A percentile compares a stretch with the other conserved stretches of the same genome.
Evolutionary conservation across 2,797 vertebrate species (phyloP).

Genomic region (Syngnathus acus): DNA sequence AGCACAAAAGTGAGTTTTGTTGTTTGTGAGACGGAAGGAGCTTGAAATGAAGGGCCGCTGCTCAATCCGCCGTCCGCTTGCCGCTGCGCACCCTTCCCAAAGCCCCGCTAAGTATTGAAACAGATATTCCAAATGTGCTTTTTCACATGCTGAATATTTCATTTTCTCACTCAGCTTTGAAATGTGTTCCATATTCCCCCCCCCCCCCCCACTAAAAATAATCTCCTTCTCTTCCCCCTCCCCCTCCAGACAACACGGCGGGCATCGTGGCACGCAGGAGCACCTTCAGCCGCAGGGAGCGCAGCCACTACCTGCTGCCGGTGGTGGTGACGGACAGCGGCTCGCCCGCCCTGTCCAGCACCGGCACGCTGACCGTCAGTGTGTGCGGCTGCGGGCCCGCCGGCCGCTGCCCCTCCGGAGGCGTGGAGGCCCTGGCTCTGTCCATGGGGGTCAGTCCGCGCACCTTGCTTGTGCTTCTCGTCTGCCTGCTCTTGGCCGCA

Average conservation of each 20-base stretch:
- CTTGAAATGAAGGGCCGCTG: not conserved
- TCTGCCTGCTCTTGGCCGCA: constrained; percentile 73
- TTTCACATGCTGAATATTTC: constrained; percentile 19
- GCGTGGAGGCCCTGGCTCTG: constrained; percentile 67
- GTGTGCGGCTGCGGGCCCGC: constrained; percentile 79
- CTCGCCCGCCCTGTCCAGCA: constrained; percentile 78
- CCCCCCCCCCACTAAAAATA: not conserved
- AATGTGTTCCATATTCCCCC: not conserved
- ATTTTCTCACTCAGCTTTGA: constrained; percentile 7
- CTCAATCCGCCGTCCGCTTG: not conserved
- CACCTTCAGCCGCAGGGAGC: constrained; percentile 76
- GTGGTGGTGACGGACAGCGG: constrained; percentile 85
- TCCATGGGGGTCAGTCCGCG: constrained; percentile 74
- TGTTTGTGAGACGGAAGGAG: not conserved
- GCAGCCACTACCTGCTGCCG: constrained; percentile 72
- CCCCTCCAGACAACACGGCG: constrained; percentile 86
- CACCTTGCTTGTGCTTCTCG: constrained; percentile 70
- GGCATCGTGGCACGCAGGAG: constrained; percentile 77
- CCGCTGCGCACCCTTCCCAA: not conserved
- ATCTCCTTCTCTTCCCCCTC: not conserved
- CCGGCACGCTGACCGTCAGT: constrained; percentile 79
- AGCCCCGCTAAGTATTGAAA: constrained; percentile 8
- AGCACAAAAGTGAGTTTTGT: not conserved
- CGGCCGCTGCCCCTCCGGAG: constrained; percentile 65
- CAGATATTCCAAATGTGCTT: constrained; percentile 18